A percentile compares a stretch with the other conserved stretches of the same genome.
These are phyloP conservation scores for Bombus fervidus DNA, from an alignment of 1,140 invertebrate species.

Conservation along the genomic window DNA sequence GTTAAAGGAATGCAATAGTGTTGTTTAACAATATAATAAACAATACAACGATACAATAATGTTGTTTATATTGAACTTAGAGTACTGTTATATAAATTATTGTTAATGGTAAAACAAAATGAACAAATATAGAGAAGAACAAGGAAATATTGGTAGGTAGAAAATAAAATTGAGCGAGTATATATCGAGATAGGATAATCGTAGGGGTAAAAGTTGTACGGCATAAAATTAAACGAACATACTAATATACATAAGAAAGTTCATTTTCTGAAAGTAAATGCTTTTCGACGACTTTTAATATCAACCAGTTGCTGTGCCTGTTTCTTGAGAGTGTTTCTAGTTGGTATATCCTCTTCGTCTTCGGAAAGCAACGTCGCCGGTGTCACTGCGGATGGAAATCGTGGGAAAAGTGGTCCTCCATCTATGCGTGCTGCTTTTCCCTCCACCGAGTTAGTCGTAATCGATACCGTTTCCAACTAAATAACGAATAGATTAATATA, in stretches of 20 bases:
- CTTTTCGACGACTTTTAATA: slow-evolving; percentile 90
- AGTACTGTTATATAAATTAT: not conserved
- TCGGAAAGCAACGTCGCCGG: slow-evolving; percentile 83
- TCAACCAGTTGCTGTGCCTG: slow-evolving; percentile 93
- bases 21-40: not conserved
- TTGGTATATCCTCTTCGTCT: slow-evolving; percentile 92
- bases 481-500: not conserved
- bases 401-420: slow-evolving; percentile 71
- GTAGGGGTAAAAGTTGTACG: not conserved
- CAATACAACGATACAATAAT: not conserved
- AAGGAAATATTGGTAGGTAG: too few species aligned
- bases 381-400: slow-evolving; percentile 71
- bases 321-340: slow-evolving; percentile 89
- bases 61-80: not conserved
- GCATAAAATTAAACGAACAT: not conserved
- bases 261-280: slow-evolving; percentile 82
- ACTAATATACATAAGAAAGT: not conserved
- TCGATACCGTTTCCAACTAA: slow-evolving; percentile 73
- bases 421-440: slow-evolving; percentile 55
- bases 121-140: too few species aligned
- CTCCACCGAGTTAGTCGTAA: slow-evolving; percentile 63
- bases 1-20: not conserved
- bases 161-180: too few species aligned
- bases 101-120: not conserved
- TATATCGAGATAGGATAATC: not conserved